A percentile compares a stretch with the other conserved stretches of the same genome.
Conservation (phyloP, 2,113 vertebrate genomes). For the Gymnogyps californianus region DNA sequence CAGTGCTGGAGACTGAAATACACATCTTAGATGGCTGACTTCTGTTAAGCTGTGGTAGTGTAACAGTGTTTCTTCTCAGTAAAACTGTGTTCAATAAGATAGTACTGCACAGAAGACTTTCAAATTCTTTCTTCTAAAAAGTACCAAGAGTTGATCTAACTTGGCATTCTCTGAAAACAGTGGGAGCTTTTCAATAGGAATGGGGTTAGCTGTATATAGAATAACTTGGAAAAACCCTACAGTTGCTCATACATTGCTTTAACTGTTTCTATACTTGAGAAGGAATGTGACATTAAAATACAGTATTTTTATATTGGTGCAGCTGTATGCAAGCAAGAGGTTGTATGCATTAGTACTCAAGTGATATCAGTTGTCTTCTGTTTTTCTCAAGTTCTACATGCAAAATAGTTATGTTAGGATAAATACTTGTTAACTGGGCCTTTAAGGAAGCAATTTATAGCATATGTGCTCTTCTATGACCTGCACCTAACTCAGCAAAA, state of each 20-base stretch:
- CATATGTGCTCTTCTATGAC: neutral
- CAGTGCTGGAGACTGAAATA: neutral
- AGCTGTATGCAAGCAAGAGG: neutral
- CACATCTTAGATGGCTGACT: neutral
- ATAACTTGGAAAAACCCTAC: neutral
- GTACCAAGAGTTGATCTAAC: neutral
- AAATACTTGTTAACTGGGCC: neutral
- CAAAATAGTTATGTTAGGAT: neutral
- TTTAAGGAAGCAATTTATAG: neutral
- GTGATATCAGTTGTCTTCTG: neutral
- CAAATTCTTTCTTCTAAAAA: neutral
- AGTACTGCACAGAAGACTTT: neutral
- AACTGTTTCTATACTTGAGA: neutral
- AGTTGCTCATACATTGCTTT: neutral
- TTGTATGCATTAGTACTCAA: neutral
- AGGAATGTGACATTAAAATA: neutral
- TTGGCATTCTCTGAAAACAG: neutral
- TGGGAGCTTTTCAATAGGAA: neutral
- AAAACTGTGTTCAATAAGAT: neutral
- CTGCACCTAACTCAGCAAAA: neutral
- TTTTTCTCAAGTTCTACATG: neutral
- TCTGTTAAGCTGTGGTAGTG: neutral
- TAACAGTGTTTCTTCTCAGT: neutral
- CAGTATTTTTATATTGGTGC: neutral
- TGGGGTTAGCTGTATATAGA: neutral